phyloP scores from a whole-genome alignment of 2,888 invertebrate species.

The Calameuta filiformis region DNA sequence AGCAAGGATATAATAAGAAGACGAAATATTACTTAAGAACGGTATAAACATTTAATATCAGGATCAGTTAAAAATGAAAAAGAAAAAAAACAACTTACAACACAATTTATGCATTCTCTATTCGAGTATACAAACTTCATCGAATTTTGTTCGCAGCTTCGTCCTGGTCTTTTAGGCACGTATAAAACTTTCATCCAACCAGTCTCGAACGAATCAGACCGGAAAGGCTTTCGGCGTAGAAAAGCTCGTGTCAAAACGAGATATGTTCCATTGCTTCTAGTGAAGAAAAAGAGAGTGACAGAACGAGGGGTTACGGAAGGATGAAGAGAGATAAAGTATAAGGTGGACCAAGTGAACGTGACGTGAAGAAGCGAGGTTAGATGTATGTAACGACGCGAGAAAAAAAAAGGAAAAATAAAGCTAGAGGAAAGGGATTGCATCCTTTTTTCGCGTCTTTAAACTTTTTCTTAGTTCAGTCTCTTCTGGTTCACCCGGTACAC shows the following conservation, averaged over 20 bases:
- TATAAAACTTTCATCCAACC: background rate
- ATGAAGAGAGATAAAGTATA: background rate
- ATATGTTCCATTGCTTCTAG: background rate
- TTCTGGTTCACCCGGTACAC: background rate
- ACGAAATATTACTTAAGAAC: background rate
- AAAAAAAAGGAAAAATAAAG: background rate
- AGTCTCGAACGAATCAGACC: background rate
- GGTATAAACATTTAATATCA: background rate
- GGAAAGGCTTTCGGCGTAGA: background rate
- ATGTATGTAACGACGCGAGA: constrained; percentile 26
- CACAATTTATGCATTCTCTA: background rate
- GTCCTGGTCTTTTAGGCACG: background rate
- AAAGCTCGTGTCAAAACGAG: background rate
- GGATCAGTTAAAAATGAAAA: background rate
- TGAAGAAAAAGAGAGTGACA: background rate
- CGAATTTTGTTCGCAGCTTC: background rate
- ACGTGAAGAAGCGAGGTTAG: background rate
- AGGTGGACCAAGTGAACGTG: background rate
- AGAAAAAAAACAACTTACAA: background rate
- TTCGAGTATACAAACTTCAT: background rate
- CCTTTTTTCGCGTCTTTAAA: background rate
- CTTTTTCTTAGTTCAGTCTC: background rate
- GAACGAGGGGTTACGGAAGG: background rate
- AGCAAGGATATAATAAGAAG: background rate
- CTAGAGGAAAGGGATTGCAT: background rate